Conservation (phyloP, 2,113 vertebrate species). For the Oncorhynchus gorbuscha region DNA sequence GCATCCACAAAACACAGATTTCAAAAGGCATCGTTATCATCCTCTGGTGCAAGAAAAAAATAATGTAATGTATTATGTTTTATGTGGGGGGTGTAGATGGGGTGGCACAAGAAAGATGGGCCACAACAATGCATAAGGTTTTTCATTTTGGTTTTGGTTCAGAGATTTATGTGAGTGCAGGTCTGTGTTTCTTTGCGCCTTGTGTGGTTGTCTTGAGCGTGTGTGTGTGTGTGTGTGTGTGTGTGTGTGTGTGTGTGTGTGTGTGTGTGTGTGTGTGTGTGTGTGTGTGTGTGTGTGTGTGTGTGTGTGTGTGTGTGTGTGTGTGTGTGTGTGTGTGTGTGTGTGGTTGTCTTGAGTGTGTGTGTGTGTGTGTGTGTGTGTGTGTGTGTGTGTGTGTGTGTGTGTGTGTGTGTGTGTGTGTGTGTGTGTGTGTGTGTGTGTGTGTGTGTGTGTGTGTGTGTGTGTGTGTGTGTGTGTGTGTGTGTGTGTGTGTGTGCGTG, state of each 20-base stretch:
- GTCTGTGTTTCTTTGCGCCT: background rate
- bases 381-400: no score
- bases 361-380: no score
- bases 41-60: slow-evolving; percentile 11
- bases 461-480: no score
- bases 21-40: slow-evolving; percentile 49
- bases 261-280: no score
- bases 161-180: background rate
- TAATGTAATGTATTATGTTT: slow-evolving; percentile 38
- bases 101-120: slow-evolving; percentile 29
- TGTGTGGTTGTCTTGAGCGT: background rate
- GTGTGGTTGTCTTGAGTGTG: background rate
- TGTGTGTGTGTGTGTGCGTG: no score
- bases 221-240: no score
- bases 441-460: background rate
- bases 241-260: no score
- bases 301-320: background rate
- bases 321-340: no score
- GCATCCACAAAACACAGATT: slow-evolving; percentile 14
- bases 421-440: no score
- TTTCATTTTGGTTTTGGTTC: slow-evolving; percentile 28
- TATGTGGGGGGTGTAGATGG: slow-evolving; percentile 14
- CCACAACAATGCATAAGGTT: slow-evolving; percentile 24
- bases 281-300: no score
- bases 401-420: no score